Evolutionary conservation across 2,797 vertebrate species (phyloP).

Genomic region (Hirundo rustica): DNA sequence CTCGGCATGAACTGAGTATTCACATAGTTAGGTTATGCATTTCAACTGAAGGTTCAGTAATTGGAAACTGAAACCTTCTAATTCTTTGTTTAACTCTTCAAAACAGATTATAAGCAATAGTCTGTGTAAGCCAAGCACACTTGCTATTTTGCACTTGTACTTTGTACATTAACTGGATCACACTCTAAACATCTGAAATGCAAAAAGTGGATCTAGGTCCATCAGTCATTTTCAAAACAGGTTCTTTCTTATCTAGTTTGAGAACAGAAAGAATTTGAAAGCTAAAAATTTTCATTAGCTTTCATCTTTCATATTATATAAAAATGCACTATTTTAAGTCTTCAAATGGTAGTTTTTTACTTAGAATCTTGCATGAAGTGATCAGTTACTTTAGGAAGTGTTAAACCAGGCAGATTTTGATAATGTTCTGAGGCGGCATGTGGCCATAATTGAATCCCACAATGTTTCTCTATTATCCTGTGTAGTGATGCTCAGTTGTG

Average conservation of each 20-base stretch:
- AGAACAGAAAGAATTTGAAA: neutral
- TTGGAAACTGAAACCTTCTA: neutral
- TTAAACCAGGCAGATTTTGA: neutral
- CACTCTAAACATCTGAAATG: neutral
- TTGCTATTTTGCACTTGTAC: neutral
- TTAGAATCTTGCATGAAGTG: neutral
- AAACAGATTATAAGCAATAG: neutral
- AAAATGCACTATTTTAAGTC: neutral
- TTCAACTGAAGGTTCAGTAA: neutral
- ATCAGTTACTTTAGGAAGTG: neutral
- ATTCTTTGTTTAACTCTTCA: neutral
- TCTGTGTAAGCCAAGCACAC: neutral
- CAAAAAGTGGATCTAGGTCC: neutral
- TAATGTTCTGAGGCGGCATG: neutral
- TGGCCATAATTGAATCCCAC: neutral
- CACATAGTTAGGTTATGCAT: neutral
- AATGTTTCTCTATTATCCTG: neutral
- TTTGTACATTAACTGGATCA: neutral
- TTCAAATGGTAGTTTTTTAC: neutral
- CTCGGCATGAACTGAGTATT: neutral
- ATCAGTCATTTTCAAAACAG: neutral
- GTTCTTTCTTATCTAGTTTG: neutral
- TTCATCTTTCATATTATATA: neutral
- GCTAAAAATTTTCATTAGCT: neutral
- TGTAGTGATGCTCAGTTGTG: neutral